Evolutionary conservation across 2,797 vertebrate genomes (phyloP), one percentile per base, ranked within the genome.

Genomic region (Sebastes iracundus): DNA sequence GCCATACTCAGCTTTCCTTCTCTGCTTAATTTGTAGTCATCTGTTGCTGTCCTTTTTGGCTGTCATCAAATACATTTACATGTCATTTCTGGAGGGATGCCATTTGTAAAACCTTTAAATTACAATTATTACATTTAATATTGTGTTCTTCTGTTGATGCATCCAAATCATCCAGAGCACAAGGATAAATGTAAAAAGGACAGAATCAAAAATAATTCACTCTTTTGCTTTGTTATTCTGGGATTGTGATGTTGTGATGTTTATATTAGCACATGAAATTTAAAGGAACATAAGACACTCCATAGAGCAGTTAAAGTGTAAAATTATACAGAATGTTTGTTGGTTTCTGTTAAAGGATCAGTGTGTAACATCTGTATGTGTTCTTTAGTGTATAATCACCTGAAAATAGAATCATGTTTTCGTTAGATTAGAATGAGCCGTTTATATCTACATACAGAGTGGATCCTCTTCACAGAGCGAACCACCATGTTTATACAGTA

Each of bases 1-100:
- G 60, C 61, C 68, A 63, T 87, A 67, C 67, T 88, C 53, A 69
- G 83, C 86, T 88, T 81, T 79, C 27, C 66, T 72, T 71, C 28
- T 55, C 53, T 75, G 71, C 60, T 56, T 69, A 70, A 72, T 84
- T 42, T 68, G 30, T 38, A 33, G 52, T 46, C 61, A 74, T 66
- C 25, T 85, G 72, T 71, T 46, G 28, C 27, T 73, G 3, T 62
- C 65, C 35, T 72, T 64, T 82, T 80, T 73, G 52, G 35, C 28
- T 81, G 13, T 61, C 59, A 64, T 84, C n/a, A 66, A 71, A 80
- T 79, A 27, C 22, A 13, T 55, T 79, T 55, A 11, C 5, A 35
- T 66, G 16, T 79, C 12, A 58, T 80, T 78, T 75, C 9, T 55
- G 49, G 62, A 64, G 49, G 55, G 46, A 72, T 60, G 33, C 55